Base-by-base conservation (phyloP, 2,797 vertebrate genomes). In the Cryptoblepharus egeriae region DNA sequence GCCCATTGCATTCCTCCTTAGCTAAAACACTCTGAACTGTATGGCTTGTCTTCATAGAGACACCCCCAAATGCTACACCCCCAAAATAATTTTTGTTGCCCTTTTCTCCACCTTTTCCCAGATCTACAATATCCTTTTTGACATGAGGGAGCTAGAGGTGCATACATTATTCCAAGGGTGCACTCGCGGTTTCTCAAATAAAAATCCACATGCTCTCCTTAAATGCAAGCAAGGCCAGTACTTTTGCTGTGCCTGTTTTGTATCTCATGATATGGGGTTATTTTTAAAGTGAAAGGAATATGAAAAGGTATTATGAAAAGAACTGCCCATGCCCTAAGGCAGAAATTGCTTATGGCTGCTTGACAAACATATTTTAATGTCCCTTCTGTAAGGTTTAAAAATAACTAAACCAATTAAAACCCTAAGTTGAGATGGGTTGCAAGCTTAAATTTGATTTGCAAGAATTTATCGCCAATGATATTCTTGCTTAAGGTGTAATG, bases 351-450 rank as follows among this genome's bases (percentile, higher is more conserved):
- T 68, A 69, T 64, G 68, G 70, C 92, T 87, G 85, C 87, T 88
- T 90, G 89, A 93, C 92, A 93, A 79, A 77, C 87, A 91, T 82
- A 55, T 90, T 93, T 92, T 91, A 92, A 94, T 92, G 85, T 90
- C 93, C 91, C 92, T 92, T 92, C 92, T 91, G 88, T 84, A 86
- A 87, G 60, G 76, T 91, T 87, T 86, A 89, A 91, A 90, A 88
- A 91, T 89, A 94, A 81, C 88, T 90, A 90, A 93, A 91, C 86
- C 89, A 87, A 75, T 89, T 71, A 78, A 87, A 92, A 87, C 77
- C 77, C 83, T 81, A 57, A 78, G 87, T 80, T 83, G 82, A 88
- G 86, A 87, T 67, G 81, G 30, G 81, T 88, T 82, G 61, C 67
- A 81, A 86, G 85, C 80, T 87, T 70, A 22, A 82, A 81, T 85